Evolutionary conservation across 1,140 invertebrate species (phyloP), one percentile per base, ranked within the genome.

Genomic region (Drosophila miranda): DNA sequence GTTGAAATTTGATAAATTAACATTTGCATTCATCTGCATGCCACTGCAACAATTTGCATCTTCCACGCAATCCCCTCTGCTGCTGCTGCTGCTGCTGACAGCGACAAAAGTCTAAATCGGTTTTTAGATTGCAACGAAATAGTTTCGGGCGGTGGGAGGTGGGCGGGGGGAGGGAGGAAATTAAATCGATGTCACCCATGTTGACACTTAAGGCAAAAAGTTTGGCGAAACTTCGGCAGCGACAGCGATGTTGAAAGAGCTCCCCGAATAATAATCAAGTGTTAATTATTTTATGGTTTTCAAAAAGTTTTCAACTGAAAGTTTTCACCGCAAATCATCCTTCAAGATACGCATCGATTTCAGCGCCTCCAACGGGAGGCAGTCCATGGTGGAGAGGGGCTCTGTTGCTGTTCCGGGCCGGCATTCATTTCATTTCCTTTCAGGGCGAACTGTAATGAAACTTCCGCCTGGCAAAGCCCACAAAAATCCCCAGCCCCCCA

Each of bases 221-320:
- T 55, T 57, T 43, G 8, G 42, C 58, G 48, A 58, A 78, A 78
- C 51, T 76, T 80, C 34, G 11, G 34, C 34, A 38, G 34, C 9
- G 34, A 13, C 1, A 13, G 30, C 2, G 9, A 38, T 3, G 9
- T 11, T 3, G 11, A 38, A 3, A 38, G 34, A 38, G 75, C 48
- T 89, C 89, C 89, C 89, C 50, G 68, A 69, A 78, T 84, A 87
- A 87, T 88, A 90, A 90, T 90, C 74, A 87, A 89, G 76, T 88
- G 89, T 78, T 90, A 90, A 90, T 90, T 90, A 89, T 90, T 90
- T 90, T 84, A 90, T 87, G 89, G 82, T 84, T 86, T 86, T 75
- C 75, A 83, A 84, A 86, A 89, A 90, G 56, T 87, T 74, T 74
- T 88, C 43, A 87, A 87, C 67, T 77, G 67, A 70, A 50, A 59